A percentile compares a stretch with the other conserved stretches of the same genome.
phyloP scores from a whole-genome alignment of 2,888 invertebrate genomes.

The Teleogryllus oceanicus region DNA sequence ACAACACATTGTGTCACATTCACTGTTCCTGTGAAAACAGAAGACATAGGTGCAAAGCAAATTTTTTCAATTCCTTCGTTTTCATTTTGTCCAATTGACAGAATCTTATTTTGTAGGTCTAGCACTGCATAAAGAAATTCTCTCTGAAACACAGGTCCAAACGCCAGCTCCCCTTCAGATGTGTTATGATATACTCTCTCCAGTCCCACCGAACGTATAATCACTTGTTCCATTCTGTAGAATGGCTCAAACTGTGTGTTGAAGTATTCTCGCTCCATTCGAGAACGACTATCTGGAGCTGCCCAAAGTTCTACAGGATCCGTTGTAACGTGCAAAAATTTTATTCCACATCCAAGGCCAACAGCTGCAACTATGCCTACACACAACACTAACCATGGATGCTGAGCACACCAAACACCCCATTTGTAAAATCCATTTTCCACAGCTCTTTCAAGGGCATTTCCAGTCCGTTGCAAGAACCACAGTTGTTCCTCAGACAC shows the following conservation, averaged over 20 bases:
- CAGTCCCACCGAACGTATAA: slow-evolving; percentile 63
- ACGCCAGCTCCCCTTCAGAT: slow-evolving; percentile 45
- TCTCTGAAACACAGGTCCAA: slow-evolving; percentile 66
- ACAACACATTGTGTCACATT: slow-evolving; percentile 67
- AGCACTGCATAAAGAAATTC: slow-evolving; percentile 71
- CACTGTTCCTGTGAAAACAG: slow-evolving; percentile 57
- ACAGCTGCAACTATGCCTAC: slow-evolving; percentile 60
- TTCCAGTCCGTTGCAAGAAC: neutral
- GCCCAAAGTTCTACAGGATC: slow-evolving; percentile 95
- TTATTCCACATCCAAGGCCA: slow-evolving; percentile 63
- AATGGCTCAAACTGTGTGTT: slow-evolving; percentile 85
- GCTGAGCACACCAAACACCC: slow-evolving; percentile 55
- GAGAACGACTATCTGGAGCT: slow-evolving; percentile 70
- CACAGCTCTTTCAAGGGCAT: neutral
- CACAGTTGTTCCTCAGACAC: neutral
- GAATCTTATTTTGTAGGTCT: slow-evolving; percentile 54
- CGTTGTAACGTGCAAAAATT: slow-evolving; percentile 67
- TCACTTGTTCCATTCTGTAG: slow-evolving; percentile 85
- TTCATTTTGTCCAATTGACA: slow-evolving; percentile 51
- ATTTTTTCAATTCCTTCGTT: slow-evolving; percentile 62
- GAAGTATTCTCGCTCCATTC: slow-evolving; percentile 81
- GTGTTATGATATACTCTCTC: slow-evolving; percentile 48
- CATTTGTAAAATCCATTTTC: neutral
- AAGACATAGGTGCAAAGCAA: slow-evolving; percentile 79
- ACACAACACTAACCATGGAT: slow-evolving; percentile 63